A percentile compares a stretch with the other conserved stretches of the same genome.
phyloP scores from a whole-genome alignment of 1,140 invertebrate species.

The Anthonomus grandis region DNA sequence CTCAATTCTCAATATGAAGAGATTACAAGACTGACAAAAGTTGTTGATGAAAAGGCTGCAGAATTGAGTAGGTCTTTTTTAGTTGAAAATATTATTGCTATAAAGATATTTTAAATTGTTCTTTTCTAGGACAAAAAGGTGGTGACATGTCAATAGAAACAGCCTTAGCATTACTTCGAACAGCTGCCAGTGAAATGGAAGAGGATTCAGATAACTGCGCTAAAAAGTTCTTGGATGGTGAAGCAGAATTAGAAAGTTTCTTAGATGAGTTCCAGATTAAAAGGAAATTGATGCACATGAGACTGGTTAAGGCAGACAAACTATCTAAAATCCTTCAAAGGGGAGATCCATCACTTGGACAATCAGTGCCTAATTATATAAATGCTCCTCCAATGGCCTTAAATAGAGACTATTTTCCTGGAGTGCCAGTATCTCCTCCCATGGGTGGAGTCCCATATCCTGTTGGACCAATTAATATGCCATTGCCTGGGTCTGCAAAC shows the following conservation, averaged over 20 bases:
- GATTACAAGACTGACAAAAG: constrained; percentile 63
- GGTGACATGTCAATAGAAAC: constrained; percentile 73
- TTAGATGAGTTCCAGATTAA: constrained; percentile 70
- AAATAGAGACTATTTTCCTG: constrained; percentile 47
- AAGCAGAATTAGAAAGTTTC: constrained; percentile 73
- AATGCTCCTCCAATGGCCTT: constrained; percentile 43
- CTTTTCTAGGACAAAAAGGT: constrained; percentile 61
- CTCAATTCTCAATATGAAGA: constrained; percentile 67
- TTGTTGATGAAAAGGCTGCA: constrained; percentile 65
- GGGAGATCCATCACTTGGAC: constrained; percentile 42
- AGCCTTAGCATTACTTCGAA: constrained; percentile 77
- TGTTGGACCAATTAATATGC: constrained; percentile 56
- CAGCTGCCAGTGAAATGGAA: constrained; percentile 81
- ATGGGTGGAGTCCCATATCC: constrained; percentile 49
- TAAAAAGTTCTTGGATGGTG: constrained; percentile 71
- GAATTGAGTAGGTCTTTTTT: constrained; percentile 56
- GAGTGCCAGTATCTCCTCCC: constrained; percentile 24
- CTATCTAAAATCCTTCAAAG: constrained; percentile 71
- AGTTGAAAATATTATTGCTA: background rate
- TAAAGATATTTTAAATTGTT: background rate
- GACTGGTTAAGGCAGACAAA: constrained; percentile 83
- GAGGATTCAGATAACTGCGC: constrained; percentile 80
- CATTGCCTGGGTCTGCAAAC: too few relatives aligned
- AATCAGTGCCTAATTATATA: constrained; percentile 38
- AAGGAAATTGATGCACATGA: constrained; percentile 73